Evolutionary conservation across 2,888 invertebrate species (phyloP), one percentile per base, ranked within the genome.

Genomic region (Sarcophaga subvicina): DNA sequence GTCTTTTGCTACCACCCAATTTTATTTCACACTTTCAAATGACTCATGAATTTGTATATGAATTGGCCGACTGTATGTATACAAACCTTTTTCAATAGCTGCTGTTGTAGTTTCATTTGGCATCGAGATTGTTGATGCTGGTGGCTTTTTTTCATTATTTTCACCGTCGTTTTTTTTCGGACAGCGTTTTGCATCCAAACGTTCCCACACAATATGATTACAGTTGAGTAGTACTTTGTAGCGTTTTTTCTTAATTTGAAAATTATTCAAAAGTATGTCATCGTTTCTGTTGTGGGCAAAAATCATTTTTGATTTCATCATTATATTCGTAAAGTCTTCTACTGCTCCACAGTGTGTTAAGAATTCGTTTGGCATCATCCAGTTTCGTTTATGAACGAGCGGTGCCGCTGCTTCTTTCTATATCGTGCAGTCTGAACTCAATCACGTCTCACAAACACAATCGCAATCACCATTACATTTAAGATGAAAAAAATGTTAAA

Each of bases 161-260:
- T 54, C 81, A 64, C 4, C 70, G 25, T 59, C 47, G 37, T 49
- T 77, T 71, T 67, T 67, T 4, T n/a, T 22, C 11, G 59, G 73
- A 94, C 89, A 95, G 95, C 95, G 79, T 70, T 88, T 89, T 12
- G 63, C 88, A 76, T 91, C 88, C 88, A 91, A 84, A 70, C 94
- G 95, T 90, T 96, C 96, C 96, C 96, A 96, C 71, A 95, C 95
- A 83, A 96, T 93, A 79, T 94, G 94, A 88, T 95, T 94, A 77
- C 94, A 94, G 91, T 96, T 95, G 88, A 96, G 95, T 91, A 95
- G 95, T 20, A 95, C 95, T 86, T 95, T 94, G 90, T 95, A 95
- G 89, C 95, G 94, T 92, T 95, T 95, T 90, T 95, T 95, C 88
- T 94, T 94, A 83, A 95, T 94, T 71, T 94, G 92, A 92, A 96